These are phyloP conservation scores for Brachypterus glaber DNA, from an alignment of 2,888 invertebrate genomes.

Conservation along the genomic window DNA sequence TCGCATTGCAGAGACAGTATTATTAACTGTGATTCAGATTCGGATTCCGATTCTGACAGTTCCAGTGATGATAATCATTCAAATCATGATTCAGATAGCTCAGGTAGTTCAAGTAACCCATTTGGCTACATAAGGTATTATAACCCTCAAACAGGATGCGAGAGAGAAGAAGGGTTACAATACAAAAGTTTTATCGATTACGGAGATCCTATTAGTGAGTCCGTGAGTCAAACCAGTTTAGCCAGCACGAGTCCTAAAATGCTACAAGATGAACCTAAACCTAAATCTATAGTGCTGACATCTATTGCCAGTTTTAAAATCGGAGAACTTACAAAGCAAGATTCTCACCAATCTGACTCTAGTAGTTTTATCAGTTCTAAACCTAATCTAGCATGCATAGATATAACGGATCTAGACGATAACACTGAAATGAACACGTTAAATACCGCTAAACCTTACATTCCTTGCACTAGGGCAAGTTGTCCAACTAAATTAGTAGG, in stretches of 20 bases:
- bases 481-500: constrained; percentile 56
- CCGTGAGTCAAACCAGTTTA: too few species aligned
- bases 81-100: constrained; percentile 41
- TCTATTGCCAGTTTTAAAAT: constrained; percentile 40
- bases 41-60: constrained; percentile 42
- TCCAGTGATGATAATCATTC: constrained; percentile 40
- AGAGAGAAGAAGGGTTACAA: constrained; percentile 34
- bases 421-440: constrained; percentile 45
- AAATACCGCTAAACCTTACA: constrained; percentile 26
- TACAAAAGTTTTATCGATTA: constrained; percentile 46
- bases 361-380: constrained; percentile 48
- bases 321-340: constrained; percentile 34
- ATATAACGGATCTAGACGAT: constrained; percentile 56
- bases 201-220: constrained; percentile 24
- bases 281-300: constrained; percentile 40
- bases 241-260: constrained; percentile 15
- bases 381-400: constrained; percentile 56
- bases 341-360: constrained; percentile 50
- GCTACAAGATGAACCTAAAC: constrained; percentile 21
- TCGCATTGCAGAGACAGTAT: constrained; percentile 33
- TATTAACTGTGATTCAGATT: constrained; percentile 39
- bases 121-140: constrained; percentile 60
- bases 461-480: constrained; percentile 49
- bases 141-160: constrained; percentile 42
- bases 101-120: constrained; percentile 52